Percentiles rank a stretch among this genome's conserved stretches.
These are phyloP conservation scores for Catocala fraxini DNA, from an alignment of 2,888 invertebrate species.

Conservation along the genomic window DNA sequence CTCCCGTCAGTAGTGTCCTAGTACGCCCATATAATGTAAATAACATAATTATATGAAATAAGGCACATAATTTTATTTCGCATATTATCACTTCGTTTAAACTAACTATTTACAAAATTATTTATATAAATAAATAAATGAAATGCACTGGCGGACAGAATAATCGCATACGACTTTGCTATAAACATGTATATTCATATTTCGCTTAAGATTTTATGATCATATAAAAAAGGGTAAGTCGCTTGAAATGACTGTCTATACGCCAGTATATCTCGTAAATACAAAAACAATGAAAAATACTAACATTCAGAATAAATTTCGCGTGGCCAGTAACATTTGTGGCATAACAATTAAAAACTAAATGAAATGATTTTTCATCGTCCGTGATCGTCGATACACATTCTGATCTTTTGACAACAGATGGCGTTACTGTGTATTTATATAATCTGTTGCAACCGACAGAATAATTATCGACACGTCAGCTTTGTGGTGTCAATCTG, in stretches of 20 bases:
- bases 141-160: constrained; percentile 36
- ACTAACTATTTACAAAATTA: constrained; percentile 70
- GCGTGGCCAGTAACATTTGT: constrained; percentile 3
- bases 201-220: no score
- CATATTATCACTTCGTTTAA: constrained; percentile 69
- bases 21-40: constrained; percentile 27
- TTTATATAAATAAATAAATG: constrained; percentile 65
- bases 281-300: constrained; percentile 54
- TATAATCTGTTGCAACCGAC: constrained; percentile 26
- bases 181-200: background rate
- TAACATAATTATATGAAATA: constrained; percentile 59
- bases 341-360: background rate
- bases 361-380: constrained; percentile 55
- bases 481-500: constrained; percentile 49
- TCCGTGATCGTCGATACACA: constrained; percentile 36
- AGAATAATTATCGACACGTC: constrained; percentile 46
- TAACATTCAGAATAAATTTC: constrained; percentile 39
- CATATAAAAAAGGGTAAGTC: constrained; percentile 1
- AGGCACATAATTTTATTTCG: constrained; percentile 72
- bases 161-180: background rate
- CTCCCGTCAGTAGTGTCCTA: background rate
- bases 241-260: constrained; percentile 13
- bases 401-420: constrained; percentile 23
- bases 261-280: constrained; percentile 38
- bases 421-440: constrained; percentile 8